Conservation (phyloP, 2,113 vertebrate species). For the Rhynchomys soricoides region DNA sequence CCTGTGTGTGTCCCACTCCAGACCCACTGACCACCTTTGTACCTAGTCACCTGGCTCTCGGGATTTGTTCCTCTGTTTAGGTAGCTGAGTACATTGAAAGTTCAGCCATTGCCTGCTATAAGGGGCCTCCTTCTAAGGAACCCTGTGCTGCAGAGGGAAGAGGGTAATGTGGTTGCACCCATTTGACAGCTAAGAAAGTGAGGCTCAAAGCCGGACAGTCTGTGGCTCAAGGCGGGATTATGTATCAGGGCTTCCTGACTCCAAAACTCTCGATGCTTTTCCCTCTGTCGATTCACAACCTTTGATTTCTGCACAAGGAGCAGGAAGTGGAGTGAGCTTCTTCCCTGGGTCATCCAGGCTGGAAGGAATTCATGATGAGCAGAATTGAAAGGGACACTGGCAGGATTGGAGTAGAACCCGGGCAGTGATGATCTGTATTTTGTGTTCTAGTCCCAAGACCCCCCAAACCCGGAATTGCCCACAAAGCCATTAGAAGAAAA, state of each 20-base stretch:
- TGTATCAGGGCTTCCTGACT: background rate
- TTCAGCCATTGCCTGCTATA: background rate
- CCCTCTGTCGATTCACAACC: fast-evolving
- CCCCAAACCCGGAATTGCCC: conserved; percentile 43
- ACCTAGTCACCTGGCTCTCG: too few relatives aligned
- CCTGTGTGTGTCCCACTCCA: background rate
- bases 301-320: background rate
- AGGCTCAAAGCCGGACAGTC: background rate
- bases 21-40: background rate
- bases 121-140: background rate
- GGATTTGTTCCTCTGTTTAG: background rate
- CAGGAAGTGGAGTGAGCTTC: fast-evolving
- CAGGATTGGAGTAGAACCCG: background rate
- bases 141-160: background rate
- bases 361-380: background rate
- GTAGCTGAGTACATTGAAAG: background rate
- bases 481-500: conserved; percentile 61
- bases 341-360: background rate
- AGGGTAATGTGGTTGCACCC: background rate
- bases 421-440: background rate
- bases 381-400: background rate
- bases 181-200: background rate
- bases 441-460: conserved; percentile 63
- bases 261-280: background rate
- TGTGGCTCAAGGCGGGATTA: background rate